Conservation (phyloP, 2,797 vertebrate genomes). For the Amniataba percoides region DNA sequence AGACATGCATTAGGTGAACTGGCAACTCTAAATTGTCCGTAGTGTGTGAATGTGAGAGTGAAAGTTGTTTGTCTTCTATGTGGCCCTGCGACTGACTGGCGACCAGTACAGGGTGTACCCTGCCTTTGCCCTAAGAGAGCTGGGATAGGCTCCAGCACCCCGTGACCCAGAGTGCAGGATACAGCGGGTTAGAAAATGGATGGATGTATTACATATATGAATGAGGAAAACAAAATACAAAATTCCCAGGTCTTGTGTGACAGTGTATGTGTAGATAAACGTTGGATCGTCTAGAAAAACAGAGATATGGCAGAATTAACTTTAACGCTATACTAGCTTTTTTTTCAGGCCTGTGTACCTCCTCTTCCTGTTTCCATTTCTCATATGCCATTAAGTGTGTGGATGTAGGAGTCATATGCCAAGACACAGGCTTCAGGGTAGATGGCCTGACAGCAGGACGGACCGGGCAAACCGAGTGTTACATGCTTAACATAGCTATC, state of each 20-base stretch:
- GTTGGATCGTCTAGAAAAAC: slow-evolving; percentile 11
- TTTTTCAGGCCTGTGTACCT: slow-evolving; percentile 5
- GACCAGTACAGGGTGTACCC: too few relatives aligned
- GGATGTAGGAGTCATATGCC: slow-evolving; percentile 23
- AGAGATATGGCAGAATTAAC: background rate
- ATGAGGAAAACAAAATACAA: background rate
- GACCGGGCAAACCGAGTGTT: slow-evolving; percentile 29
- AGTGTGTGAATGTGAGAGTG: too few relatives aligned
- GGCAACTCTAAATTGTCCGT: too few relatives aligned
- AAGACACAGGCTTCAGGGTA: slow-evolving; percentile 35
- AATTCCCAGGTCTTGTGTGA: background rate
- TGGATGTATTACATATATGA: too few relatives aligned
- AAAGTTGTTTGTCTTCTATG: too few relatives aligned
- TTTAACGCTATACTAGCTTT: too few relatives aligned
- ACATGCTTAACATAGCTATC: slow-evolving; percentile 61
- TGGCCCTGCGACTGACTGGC: too few relatives aligned
- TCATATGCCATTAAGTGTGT: slow-evolving; percentile 26
- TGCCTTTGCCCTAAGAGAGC: too few relatives aligned
- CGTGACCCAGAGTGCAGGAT: too few relatives aligned
- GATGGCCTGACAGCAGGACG: slow-evolving; percentile 29
- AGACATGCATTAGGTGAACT: too few relatives aligned
- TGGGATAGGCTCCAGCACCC: too few relatives aligned
- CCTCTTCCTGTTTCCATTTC: slow-evolving; percentile 47
- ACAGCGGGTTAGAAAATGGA: too few relatives aligned
- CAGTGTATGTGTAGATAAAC: background rate